Percentiles rank a stretch among this genome's conserved stretches.
These are phyloP conservation scores for Tinamus major DNA, from an alignment of 2,797 vertebrate genomes.

Conservation along the genomic window DNA sequence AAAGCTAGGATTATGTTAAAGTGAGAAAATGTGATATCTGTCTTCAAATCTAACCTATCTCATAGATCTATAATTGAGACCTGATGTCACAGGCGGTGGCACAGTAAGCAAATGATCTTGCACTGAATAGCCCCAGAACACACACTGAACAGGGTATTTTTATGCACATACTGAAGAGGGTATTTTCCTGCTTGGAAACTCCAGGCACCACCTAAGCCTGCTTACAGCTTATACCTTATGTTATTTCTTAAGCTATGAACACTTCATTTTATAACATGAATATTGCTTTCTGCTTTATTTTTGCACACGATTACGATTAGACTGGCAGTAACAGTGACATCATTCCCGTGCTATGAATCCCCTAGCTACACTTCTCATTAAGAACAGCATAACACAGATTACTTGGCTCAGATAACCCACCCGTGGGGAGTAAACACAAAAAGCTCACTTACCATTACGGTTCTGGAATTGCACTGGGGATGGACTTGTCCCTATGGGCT, in stretches of 20 bases:
- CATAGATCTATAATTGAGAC: background rate
- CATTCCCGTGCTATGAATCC: background rate
- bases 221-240: background rate
- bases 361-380: background rate
- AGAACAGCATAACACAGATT: slow-evolving; percentile 4
- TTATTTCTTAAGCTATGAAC: background rate
- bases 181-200: background rate
- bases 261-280: background rate
- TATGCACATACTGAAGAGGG: background rate
- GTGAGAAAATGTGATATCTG: background rate
- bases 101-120: background rate
- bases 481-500: background rate
- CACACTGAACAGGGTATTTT: background rate
- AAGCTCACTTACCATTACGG: slow-evolving; percentile 51
- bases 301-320: background rate
- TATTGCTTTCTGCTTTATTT: background rate
- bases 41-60: background rate
- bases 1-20: slow-evolving; percentile 1
- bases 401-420: slow-evolving; percentile 3
- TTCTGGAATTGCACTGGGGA: background rate
- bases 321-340: background rate
- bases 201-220: background rate
- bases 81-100: background rate
- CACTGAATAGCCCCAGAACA: background rate
- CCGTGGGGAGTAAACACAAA: slow-evolving; percentile 37